These are phyloP conservation scores for Cydia amplana DNA, from an alignment of 1,140 invertebrate species.

Conservation along the genomic window DNA sequence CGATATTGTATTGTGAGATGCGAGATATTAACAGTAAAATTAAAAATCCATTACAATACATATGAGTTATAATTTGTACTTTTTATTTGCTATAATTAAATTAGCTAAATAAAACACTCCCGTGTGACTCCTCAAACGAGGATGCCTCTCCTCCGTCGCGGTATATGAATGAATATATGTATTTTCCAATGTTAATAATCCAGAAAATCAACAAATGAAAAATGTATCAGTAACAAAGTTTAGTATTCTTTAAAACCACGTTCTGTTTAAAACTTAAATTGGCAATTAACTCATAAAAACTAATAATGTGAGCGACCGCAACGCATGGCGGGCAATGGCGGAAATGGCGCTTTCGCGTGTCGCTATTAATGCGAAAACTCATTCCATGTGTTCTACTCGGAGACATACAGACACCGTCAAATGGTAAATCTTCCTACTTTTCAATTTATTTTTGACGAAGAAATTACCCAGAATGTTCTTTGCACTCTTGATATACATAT, in stretches of 20 bases:
- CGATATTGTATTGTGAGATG: not conserved
- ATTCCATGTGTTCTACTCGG: conserved; percentile 8
- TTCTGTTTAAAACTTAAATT: conserved; percentile 19
- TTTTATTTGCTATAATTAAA: not conserved
- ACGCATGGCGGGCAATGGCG: not conserved
- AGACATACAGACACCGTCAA: not conserved
- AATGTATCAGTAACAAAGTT: not conserved
- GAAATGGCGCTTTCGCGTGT: conserved; percentile 29
- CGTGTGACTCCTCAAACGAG: too few species aligned
- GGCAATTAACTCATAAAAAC: conserved; percentile 24
- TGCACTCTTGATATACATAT: too few species aligned
- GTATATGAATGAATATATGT: too few species aligned
- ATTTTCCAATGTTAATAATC: too few species aligned
- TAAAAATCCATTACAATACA: not conserved
- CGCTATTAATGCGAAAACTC: conserved; percentile 21
- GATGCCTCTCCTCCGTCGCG: too few species aligned
- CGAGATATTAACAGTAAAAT: not conserved
- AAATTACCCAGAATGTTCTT: too few species aligned
- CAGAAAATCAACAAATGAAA: too few species aligned
- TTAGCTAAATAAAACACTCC: too few species aligned
- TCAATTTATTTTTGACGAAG: too few species aligned
- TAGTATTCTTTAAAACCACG: not conserved
- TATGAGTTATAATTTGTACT: not conserved
- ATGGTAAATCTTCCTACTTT: not conserved
- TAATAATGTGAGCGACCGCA: conserved; percentile 4